These are phyloP conservation scores for Neotoxoptera formosana DNA, from an alignment of 1,140 invertebrate species.

Conservation along the genomic window DNA sequence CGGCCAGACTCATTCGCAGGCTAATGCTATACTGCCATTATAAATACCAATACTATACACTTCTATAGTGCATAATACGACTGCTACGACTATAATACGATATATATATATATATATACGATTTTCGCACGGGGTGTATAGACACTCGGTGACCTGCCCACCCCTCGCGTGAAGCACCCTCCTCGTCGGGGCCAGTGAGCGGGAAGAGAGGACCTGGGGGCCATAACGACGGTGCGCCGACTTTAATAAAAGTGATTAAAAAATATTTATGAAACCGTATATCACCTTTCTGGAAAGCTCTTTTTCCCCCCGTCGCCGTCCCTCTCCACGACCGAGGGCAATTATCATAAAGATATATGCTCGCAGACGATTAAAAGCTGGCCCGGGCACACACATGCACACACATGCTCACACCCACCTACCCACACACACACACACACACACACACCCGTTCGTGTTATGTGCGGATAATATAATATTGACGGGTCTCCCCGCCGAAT, in stretches of 20 bases:
- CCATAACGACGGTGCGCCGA: constrained; percentile 50
- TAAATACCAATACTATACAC: background rate
- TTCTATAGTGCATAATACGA: background rate
- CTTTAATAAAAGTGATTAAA: constrained; percentile 57
- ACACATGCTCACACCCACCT: too few species aligned
- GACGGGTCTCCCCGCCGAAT: constrained; percentile 24
- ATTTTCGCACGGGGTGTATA: background rate
- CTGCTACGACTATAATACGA: background rate
- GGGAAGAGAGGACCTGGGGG: background rate
- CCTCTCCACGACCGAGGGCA: background rate
- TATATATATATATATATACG: background rate
- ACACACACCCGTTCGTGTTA: background rate
- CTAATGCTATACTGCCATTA: background rate
- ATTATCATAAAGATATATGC: constrained; percentile 57
- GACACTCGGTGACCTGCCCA: background rate
- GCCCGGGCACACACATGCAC: background rate
- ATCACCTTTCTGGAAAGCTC: constrained; percentile 57
- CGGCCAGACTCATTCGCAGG: constrained; percentile 20
- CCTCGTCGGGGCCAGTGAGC: background rate
- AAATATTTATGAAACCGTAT: constrained; percentile 58
- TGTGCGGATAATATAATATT: constrained; percentile 40
- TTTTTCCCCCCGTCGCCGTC: background rate
- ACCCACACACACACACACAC: background rate
- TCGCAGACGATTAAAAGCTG: constrained; percentile 40
- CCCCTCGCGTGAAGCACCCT: background rate